Percentiles rank a stretch among this genome's conserved stretches.
phyloP scores from a whole-genome alignment of 2,113 vertebrate genomes.

The Rhinoderma darwinii region DNA sequence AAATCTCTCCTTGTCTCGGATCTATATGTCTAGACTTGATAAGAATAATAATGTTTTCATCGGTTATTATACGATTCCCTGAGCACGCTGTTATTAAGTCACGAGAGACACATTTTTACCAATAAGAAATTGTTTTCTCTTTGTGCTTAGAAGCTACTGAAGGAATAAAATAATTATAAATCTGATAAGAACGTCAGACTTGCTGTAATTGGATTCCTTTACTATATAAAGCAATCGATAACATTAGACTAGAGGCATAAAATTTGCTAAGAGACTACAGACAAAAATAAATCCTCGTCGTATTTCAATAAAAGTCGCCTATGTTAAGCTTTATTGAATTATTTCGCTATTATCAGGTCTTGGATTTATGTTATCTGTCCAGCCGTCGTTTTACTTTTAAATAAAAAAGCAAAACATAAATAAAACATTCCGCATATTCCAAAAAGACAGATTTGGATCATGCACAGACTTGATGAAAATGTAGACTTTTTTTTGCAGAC shows the following conservation, averaged over 20 bases:
- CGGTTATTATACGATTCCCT: neutral
- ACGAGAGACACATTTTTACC: constrained; percentile 12
- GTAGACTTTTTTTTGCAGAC: constrained; percentile 66
- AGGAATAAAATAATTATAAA: constrained; percentile 42
- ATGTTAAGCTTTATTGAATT: neutral
- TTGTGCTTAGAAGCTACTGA: neutral
- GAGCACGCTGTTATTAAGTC: constrained; percentile 18
- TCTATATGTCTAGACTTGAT: constrained; percentile 51
- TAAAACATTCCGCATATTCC: neutral
- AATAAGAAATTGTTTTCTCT: constrained; percentile 15
- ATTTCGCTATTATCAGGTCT: neutral
- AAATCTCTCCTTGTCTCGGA: neutral
- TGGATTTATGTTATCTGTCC: neutral
- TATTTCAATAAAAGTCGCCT: neutral
- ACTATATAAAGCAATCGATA: constrained; percentile 20
- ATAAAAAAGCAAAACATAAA: neutral
- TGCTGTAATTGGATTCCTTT: constrained; percentile 30
- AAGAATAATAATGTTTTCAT: constrained; percentile 43
- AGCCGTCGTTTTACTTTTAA: neutral
- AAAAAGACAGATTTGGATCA: constrained; percentile 47
- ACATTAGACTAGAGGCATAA: neutral
- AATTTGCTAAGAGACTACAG: neutral
- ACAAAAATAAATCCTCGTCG: constrained; percentile 39
- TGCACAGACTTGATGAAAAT: constrained; percentile 70
- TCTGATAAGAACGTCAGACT: constrained; percentile 30